A percentile compares a stretch with the other conserved stretches of the same genome.
phyloP scores from a whole-genome alignment of 2,797 vertebrate genomes.

The Masticophis lateralis region DNA sequence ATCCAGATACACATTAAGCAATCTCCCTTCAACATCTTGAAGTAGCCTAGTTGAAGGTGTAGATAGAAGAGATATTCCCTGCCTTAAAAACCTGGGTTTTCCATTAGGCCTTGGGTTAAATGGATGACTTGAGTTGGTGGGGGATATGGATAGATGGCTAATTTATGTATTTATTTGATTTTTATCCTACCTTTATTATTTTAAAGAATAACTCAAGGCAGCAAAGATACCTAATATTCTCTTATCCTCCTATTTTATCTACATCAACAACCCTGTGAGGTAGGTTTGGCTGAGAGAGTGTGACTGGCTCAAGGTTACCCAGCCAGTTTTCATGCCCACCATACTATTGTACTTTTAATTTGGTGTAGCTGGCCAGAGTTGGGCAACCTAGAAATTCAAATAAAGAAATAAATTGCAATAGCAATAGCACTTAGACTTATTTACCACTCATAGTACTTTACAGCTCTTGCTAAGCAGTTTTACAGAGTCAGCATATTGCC shows the following conservation, averaged over 20 bases:
- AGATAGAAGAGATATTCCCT: background rate
- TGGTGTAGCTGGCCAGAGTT: background rate
- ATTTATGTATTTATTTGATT: background rate
- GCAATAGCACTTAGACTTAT: too few species aligned
- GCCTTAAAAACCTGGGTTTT: background rate
- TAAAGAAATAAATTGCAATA: background rate
- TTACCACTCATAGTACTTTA: too few species aligned
- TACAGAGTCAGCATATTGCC: too few species aligned
- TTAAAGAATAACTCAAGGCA: background rate
- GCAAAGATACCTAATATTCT: background rate
- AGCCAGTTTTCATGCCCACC: background rate
- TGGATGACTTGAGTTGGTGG: background rate
- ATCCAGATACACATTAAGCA: background rate
- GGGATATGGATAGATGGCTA: background rate
- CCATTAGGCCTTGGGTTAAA: background rate
- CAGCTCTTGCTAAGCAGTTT: too few species aligned
- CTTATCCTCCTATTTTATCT: background rate
- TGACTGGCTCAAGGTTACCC: background rate
- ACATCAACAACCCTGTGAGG: background rate
- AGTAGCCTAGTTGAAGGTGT: background rate
- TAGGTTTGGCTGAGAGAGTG: background rate
- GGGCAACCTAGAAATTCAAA: background rate
- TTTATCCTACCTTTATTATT: background rate
- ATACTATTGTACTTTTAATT: background rate
- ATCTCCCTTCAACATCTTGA: background rate